Conservation (phyloP, 2,113 vertebrate genomes). For the Bungarus multicinctus region DNA sequence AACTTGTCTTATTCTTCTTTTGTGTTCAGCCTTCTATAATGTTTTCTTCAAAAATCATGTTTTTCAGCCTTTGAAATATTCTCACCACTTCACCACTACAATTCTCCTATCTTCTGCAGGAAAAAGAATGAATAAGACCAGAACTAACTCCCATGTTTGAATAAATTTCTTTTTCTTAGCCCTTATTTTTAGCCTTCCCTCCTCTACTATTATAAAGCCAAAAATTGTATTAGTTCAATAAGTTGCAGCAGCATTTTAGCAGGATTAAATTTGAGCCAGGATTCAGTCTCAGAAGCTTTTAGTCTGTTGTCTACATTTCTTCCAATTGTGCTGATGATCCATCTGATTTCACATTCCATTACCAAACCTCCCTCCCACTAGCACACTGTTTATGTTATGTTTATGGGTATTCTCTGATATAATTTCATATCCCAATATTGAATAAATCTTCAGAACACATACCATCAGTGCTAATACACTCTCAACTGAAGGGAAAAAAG, state of each 20-base stretch:
- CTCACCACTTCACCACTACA: background rate
- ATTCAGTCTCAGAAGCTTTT: background rate
- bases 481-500: background rate
- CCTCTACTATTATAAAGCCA: background rate
- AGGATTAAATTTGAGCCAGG: background rate
- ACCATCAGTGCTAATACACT: background rate
- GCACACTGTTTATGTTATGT: background rate
- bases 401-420: background rate
- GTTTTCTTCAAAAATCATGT: background rate
- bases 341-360: background rate
- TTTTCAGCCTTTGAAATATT: constrained; percentile 18
- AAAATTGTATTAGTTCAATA: constrained; percentile 4
- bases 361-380: background rate
- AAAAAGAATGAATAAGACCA: background rate
- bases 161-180: background rate
- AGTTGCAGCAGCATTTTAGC: background rate
- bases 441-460: background rate
- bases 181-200: background rate
- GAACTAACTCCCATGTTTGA: background rate
- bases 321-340: background rate
- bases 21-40: background rate
- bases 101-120: background rate
- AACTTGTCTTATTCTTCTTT: background rate
- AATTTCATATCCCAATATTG: background rate
- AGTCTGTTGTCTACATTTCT: background rate